A percentile compares a stretch with the other conserved stretches of the same genome.
Evolutionary conservation across 2,113 vertebrate genomes (phyloP).

Genomic region (Barnardius zonarius): DNA sequence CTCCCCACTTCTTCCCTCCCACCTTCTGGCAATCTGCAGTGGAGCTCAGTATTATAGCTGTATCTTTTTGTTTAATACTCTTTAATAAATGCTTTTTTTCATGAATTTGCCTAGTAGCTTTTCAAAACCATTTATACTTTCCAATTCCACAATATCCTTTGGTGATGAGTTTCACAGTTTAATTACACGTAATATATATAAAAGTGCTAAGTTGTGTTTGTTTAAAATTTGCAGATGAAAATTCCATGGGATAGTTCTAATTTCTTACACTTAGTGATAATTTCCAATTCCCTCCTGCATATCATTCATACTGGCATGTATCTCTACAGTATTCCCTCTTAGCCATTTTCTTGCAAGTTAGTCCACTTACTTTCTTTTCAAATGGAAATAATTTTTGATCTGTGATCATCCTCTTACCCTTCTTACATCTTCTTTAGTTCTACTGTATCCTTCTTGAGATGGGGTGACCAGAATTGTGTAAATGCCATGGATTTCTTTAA

Average conservation of each 20-base stretch:
- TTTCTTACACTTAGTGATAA: not conserved
- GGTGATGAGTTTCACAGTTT: not conserved
- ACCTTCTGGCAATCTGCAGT: not conserved
- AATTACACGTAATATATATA: not conserved
- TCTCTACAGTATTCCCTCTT: not conserved
- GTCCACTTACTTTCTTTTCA: not conserved
- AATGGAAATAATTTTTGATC: not conserved
- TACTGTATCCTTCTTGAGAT: not conserved
- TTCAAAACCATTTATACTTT: not conserved
- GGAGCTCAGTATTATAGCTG: not conserved
- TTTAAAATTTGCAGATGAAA: slow-evolving; percentile 2
- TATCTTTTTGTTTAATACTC: not conserved
- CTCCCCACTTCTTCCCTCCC: not conserved
- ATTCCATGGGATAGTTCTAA: not conserved
- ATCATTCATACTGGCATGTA: not conserved
- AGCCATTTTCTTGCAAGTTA: not conserved
- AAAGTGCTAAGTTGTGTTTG: not conserved
- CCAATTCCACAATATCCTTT: not conserved
- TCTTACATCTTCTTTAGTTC: not conserved
- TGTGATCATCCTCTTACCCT: not conserved
- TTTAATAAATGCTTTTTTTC: not conserved
- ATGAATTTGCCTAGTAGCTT: not conserved
- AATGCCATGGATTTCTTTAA: not conserved
- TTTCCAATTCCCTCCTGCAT: not conserved
- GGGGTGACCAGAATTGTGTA: not conserved